phyloP scores from a whole-genome alignment of 2,113 vertebrate species.

The Rhinoptilus africanus region DNA sequence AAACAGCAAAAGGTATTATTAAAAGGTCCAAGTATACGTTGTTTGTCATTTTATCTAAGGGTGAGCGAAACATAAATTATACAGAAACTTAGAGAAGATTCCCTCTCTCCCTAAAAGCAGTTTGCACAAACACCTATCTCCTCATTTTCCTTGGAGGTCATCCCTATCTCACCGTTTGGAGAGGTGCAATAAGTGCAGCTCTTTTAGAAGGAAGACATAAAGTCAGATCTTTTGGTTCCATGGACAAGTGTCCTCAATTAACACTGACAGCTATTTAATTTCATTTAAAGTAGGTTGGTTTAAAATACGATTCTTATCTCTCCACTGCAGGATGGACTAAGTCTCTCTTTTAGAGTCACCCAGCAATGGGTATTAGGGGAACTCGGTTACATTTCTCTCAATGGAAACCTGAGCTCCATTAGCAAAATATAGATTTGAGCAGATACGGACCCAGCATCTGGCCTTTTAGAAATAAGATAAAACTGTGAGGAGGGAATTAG shows the following conservation, averaged over 20 bases:
- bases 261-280: constrained; percentile 41
- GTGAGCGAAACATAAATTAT: neutral
- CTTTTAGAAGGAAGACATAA: neutral
- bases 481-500: constrained; percentile 46
- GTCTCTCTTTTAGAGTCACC: constrained; percentile 30
- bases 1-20: neutral
- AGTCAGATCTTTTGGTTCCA: neutral
- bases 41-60: neutral
- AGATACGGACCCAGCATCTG: constrained; percentile 31
- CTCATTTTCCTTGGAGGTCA: neutral
- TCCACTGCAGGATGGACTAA: neutral
- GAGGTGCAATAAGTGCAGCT: neutral
- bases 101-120: neutral
- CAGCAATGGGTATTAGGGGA: constrained; percentile 37
- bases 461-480: constrained; percentile 45
- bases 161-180: neutral
- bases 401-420: constrained; percentile 33
- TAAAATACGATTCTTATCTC: constrained; percentile 50
- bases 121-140: neutral
- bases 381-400: constrained; percentile 33
- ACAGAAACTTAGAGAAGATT: neutral
- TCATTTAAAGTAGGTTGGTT: constrained; percentile 51
- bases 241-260: constrained; percentile 43
- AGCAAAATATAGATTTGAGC: constrained; percentile 47
- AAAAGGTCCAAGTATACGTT: neutral